Percentiles rank a stretch among this genome's conserved stretches.
phyloP scores from a whole-genome alignment of 1,140 invertebrate species.

The Zaprionus vittiger region DNA sequence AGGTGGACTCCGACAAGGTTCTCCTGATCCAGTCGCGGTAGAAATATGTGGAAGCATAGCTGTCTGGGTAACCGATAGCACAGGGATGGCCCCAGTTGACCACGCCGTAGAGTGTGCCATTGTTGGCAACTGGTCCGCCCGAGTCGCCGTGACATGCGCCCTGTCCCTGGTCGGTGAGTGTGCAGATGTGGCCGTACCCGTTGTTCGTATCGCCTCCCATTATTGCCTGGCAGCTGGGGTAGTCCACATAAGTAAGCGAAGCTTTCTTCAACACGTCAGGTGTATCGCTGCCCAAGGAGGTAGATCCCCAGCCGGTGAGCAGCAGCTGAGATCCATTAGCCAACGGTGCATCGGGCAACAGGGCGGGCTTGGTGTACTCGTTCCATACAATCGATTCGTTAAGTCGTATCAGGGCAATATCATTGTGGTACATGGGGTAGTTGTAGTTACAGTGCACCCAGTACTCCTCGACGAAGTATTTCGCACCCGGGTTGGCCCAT shows the following conservation, averaged over 20 bases:
- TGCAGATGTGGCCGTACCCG: constrained; percentile 86
- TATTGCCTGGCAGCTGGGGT: constrained; percentile 59
- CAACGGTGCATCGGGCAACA: constrained; percentile 48
- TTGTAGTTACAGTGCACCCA: constrained; percentile 83
- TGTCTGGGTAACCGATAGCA: constrained; percentile 85
- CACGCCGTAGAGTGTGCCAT: constrained; percentile 84
- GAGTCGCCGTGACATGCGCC: constrained; percentile 86
- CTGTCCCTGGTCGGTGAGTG: constrained; percentile 86
- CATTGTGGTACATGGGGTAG: constrained; percentile 81
- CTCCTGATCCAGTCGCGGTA: constrained; percentile 64
- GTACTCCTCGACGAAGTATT: constrained; percentile 66
- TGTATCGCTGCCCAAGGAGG: constrained; percentile 53
- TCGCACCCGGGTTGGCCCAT: constrained; percentile 48
- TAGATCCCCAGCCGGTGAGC: constrained; percentile 86
- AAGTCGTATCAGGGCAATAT: constrained; percentile 85
- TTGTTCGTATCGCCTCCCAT: constrained; percentile 55
- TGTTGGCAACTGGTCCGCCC: constrained; percentile 83
- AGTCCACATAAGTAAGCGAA: constrained; percentile 64
- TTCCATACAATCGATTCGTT: constrained; percentile 82
- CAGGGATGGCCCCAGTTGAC: constrained; percentile 86
- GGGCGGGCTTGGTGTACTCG: constrained; percentile 84
- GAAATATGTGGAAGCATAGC: constrained; percentile 54
- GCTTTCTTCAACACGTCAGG: constrained; percentile 78
- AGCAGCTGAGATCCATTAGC: constrained; percentile 69
- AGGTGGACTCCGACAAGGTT: constrained; percentile 22